Conservation (phyloP, 2,888 invertebrate genomes). For the Pristionchus arcanus region DNA sequence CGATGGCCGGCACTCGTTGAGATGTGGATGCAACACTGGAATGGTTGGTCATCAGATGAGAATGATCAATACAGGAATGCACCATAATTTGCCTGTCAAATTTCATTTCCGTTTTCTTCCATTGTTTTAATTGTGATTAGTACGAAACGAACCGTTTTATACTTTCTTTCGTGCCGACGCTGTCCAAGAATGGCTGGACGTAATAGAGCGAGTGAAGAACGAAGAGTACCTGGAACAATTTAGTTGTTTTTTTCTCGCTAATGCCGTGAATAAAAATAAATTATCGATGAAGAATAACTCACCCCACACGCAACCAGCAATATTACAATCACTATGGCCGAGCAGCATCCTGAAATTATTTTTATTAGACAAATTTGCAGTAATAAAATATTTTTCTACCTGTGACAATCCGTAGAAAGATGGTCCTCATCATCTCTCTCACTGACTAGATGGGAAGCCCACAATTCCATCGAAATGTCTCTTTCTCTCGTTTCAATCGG, state of each 20-base stretch:
- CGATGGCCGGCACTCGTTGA: constrained; percentile 63
- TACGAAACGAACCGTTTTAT: constrained; percentile 58
- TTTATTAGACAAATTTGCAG: not conserved
- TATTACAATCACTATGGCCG: not conserved
- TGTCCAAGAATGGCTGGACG: constrained; percentile 65
- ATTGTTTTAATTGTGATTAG: not conserved
- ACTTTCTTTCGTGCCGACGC: constrained; percentile 63
- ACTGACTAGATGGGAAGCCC: not conserved
- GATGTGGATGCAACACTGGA: not conserved
- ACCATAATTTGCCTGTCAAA: too few relatives aligned
- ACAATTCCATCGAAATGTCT: constrained; percentile 13
- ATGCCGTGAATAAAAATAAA: too few relatives aligned
- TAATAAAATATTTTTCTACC: not conserved
- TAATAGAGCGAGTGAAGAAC: constrained; percentile 70
- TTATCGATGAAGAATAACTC: not conserved
- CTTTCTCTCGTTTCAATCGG: not conserved
- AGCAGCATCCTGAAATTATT: constrained; percentile 9
- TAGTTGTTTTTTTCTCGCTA: not conserved
- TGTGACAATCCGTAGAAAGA: not conserved
- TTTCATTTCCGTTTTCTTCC: not conserved
- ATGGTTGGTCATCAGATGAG: not conserved
- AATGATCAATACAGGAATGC: too few relatives aligned
- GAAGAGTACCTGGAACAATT: constrained; percentile 60
- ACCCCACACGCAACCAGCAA: not conserved
- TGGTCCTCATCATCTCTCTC: not conserved